phyloP scores from a whole-genome alignment of 35 echinoderm and acorn worm species.

The Nesometra sesokonis region DNA sequence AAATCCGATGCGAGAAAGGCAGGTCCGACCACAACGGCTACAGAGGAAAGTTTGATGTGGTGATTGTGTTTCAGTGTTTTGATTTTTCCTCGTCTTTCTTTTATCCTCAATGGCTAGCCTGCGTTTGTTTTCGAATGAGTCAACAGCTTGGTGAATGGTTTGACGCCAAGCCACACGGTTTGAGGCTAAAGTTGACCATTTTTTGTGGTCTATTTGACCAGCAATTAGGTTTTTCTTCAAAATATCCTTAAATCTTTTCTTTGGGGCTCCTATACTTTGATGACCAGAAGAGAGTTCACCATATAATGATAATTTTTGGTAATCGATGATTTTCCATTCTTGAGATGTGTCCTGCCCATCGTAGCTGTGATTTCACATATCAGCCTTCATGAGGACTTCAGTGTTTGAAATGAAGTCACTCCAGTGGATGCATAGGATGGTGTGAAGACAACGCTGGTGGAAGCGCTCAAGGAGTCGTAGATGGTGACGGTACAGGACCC shows the following conservation, averaged over 20 bases:
- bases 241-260: conserved; percentile 14
- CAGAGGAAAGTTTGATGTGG: not conserved
- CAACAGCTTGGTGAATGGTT: not conserved
- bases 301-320: conserved; percentile 7
- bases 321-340: conserved; percentile 21
- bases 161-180: not conserved
- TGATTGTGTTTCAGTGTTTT: not conserved
- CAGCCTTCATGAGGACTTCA: no score
- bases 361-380: not conserved
- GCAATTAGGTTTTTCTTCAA: not conserved
- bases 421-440: conserved; percentile 19
- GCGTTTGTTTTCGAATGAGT: not conserved
- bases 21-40: not conserved
- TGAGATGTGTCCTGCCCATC: conserved; percentile 17
- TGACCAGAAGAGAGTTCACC: conserved; percentile 26
- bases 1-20: not conserved
- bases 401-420: no score
- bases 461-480: conserved; percentile 12
- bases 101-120: not conserved
- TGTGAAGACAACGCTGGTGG: conserved; percentile 22
- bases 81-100: not conserved
- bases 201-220: not conserved
- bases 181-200: not conserved
- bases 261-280: not conserved
- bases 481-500: conserved; percentile 26